Conservation (phyloP, 2,888 invertebrate species). For the Meghimatium bilineatum region DNA sequence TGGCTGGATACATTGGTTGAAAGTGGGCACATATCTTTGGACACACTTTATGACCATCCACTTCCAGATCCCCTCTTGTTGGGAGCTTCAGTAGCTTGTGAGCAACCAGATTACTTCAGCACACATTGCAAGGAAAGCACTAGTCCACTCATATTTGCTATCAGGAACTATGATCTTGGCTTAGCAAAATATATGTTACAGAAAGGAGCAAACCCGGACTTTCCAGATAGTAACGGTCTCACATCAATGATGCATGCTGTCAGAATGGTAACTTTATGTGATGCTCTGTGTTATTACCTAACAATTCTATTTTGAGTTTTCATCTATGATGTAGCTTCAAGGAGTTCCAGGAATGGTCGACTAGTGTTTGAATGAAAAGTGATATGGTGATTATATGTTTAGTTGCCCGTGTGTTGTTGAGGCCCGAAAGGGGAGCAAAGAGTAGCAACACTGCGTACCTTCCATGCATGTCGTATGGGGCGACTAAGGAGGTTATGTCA, state of each 20-base stretch:
- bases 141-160: conserved; percentile 76
- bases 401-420: too few species aligned
- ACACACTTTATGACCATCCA: conserved; percentile 72
- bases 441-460: too few species aligned
- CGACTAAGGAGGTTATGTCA: too few species aligned
- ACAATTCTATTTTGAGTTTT: too few species aligned
- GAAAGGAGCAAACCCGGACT: conserved; percentile 75
- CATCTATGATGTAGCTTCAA: too few species aligned
- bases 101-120: conserved; percentile 61
- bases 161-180: conserved; percentile 73
- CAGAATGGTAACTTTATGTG: conserved; percentile 67
- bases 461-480: too few species aligned
- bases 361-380: too few species aligned
- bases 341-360: too few species aligned
- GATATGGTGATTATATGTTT: too few species aligned
- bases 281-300: too few species aligned
- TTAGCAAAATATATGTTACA: conserved; percentile 73
- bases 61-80: conserved; percentile 66
- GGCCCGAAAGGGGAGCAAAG: too few species aligned
- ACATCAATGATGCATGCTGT: conserved; percentile 78
- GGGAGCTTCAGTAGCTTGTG: conserved; percentile 57
- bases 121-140: conserved; percentile 60
- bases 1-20: conserved; percentile 66
- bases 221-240: conserved; percentile 73
- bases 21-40: conserved; percentile 64